A percentile compares a stretch with the other conserved stretches of the same genome.
These are phyloP conservation scores for Bilobella aurantiaca DNA, from an alignment of 1,140 invertebrate genomes.

Conservation along the genomic window DNA sequence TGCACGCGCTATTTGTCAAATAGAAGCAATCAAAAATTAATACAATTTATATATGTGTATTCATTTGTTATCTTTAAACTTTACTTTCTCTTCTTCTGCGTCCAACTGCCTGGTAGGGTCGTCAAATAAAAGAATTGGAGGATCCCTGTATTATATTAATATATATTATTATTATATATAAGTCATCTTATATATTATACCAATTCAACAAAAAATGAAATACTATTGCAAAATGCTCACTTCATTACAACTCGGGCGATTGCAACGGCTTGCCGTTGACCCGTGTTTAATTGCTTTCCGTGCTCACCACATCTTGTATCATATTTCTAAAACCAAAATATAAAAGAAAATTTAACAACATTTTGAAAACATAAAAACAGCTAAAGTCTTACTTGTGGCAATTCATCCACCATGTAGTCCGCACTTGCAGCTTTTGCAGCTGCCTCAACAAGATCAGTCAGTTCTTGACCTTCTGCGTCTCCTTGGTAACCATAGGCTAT, in stretches of 20 bases:
- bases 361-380: not conserved
- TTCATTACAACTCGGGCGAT: not conserved
- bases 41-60: too few species aligned
- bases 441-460: not conserved
- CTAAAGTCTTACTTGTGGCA: not conserved
- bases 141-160: not conserved
- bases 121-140: not conserved
- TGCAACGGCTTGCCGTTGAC: not conserved
- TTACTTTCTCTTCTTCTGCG: conserved; percentile 2
- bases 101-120: not conserved
- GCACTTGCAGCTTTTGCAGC: not conserved
- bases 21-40: not conserved
- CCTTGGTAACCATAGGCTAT: conserved; percentile 39
- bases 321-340: not conserved
- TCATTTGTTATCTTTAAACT: too few species aligned
- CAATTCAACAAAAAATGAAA: not conserved
- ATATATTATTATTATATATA: too few species aligned
- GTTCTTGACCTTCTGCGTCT: conserved; percentile 38
- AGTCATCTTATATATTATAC: too few species aligned
- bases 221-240: not conserved
- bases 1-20: not conserved
- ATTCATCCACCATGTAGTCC: not conserved
- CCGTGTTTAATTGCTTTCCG: not conserved
- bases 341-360: not conserved
- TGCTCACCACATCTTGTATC: not conserved